phyloP scores from a whole-genome alignment of 2,888 invertebrate species.

The Resseliella maxima region DNA sequence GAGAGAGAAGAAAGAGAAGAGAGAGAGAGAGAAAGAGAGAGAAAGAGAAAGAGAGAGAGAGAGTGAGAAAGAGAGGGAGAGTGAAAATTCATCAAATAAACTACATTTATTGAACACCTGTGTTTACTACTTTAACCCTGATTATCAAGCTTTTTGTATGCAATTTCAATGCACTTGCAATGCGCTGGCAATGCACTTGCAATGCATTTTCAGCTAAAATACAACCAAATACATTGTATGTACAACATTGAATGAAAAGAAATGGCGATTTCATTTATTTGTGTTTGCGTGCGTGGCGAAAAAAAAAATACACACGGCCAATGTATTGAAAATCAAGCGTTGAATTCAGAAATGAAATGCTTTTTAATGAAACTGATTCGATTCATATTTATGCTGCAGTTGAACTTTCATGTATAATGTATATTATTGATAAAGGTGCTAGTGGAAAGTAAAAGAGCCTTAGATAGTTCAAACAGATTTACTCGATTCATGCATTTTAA shows the following conservation, averaged over 20 bases:
- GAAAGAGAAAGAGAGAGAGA: background rate
- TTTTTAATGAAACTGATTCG: background rate
- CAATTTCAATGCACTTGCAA: background rate
- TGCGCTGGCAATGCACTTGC: background rate
- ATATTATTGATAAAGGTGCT: background rate
- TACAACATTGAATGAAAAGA: too few species aligned
- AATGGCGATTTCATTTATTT: background rate
- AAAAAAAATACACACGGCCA: background rate
- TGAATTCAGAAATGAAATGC: background rate
- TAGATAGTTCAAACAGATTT: background rate
- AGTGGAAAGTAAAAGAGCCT: background rate
- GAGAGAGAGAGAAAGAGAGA: too few species aligned
- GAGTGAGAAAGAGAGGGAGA: background rate
- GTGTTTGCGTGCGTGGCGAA: background rate
- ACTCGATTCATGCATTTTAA: background rate
- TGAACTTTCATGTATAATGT: conserved; percentile 31
- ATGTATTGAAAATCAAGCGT: conserved; percentile 27
- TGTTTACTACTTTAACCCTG: background rate
- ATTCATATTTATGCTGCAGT: conserved; percentile 27
- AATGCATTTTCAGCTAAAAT: background rate
- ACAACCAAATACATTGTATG: background rate
- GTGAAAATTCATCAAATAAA: background rate
- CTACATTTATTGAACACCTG: conserved; percentile 37
- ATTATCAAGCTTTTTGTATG: conserved; percentile 13
- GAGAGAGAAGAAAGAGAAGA: too few species aligned